Percentiles rank a stretch among this genome's conserved stretches.
Evolutionary conservation across 1,140 invertebrate species (phyloP).

Genomic region (Popillia japonica): DNA sequence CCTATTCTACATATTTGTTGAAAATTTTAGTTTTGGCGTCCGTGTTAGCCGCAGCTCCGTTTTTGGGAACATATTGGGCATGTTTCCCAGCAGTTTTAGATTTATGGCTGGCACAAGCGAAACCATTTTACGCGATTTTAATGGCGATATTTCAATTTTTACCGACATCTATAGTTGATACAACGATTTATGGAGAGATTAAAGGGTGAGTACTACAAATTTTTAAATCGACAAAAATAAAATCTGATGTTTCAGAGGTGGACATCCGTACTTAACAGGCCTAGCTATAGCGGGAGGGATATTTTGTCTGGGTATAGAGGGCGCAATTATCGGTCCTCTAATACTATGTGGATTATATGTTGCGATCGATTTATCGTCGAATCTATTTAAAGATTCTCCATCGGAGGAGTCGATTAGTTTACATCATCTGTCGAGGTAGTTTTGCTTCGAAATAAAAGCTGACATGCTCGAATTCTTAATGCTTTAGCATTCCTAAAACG

Average conservation of each 20-base stretch:
- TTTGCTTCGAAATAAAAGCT: not conserved
- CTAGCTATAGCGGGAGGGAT: conserved; percentile 98
- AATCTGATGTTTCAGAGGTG: conserved; percentile 71
- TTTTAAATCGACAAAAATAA: conserved; percentile 37
- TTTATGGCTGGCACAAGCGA: conserved; percentile 89
- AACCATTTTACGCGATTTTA: conserved; percentile 76
- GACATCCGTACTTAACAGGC: conserved; percentile 98
- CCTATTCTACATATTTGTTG: conserved; percentile 41
- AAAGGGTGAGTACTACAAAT: conserved; percentile 77
- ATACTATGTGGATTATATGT: conserved; percentile 89
- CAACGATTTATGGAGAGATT: conserved; percentile 96
- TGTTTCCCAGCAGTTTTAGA: conserved; percentile 92
- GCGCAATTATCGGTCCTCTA: conserved; percentile 95
- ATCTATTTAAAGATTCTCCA: conserved; percentile 64
- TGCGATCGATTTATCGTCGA: conserved; percentile 76
- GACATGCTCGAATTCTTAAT: not conserved
- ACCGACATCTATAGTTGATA: conserved; percentile 91
- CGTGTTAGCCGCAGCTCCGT: conserved; percentile 91
- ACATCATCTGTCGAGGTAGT: conserved; percentile 52
- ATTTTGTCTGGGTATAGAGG: conserved; percentile 95
- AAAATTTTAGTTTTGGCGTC: conserved; percentile 80
- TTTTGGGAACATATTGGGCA: conserved; percentile 94
- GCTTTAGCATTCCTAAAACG: conserved; percentile 9
- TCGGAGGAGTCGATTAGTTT: conserved; percentile 62
- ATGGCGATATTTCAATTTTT: conserved; percentile 87